Conservation (phyloP, 2,797 vertebrate genomes). For the Myiothlypis chrysogaster region DNA sequence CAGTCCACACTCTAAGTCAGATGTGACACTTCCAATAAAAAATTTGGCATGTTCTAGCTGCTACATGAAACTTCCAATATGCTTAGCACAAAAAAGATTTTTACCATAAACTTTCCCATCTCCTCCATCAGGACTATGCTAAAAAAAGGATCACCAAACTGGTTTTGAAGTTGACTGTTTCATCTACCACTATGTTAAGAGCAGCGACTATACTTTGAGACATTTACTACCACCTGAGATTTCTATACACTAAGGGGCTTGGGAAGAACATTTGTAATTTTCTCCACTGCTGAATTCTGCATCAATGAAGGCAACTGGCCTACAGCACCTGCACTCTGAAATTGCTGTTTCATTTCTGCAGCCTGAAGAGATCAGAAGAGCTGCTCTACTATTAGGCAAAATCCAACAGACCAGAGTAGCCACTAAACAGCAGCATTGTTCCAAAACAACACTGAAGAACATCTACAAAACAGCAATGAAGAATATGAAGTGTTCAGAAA, state of each 20-base stretch:
- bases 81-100: neutral
- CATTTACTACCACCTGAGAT: neutral
- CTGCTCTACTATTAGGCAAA: neutral
- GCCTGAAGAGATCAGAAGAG: neutral
- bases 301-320: neutral
- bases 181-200: neutral
- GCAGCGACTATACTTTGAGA: neutral
- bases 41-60: neutral
- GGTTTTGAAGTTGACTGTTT: neutral
- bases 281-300: neutral
- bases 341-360: neutral
- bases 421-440: neutral
- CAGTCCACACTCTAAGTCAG: neutral
- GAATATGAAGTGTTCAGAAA: neutral
- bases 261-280: accelerated
- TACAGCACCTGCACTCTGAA: neutral
- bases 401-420: neutral
- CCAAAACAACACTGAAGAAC: neutral
- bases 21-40: neutral
- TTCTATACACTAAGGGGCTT: neutral
- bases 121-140: neutral
- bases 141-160: neutral
- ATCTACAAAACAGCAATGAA: neutral
- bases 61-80: neutral
- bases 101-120: neutral